phyloP scores from a whole-genome alignment of 92 coral and sea anemone genomes.

The Blastomussa wellsi region DNA sequence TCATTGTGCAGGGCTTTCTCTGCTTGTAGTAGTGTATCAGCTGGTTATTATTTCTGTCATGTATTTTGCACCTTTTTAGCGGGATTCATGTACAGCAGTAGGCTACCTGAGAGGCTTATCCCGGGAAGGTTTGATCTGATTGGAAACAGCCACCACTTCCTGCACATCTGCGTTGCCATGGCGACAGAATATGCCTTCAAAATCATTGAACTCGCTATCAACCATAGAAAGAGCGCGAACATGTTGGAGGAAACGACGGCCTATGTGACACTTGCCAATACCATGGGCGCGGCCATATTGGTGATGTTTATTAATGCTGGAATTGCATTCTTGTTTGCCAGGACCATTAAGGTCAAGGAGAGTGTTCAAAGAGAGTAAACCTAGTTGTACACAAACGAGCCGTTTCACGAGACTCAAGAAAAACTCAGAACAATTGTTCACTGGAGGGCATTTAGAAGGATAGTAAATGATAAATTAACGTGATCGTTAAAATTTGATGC shows the following conservation, averaged over 20 bases:
- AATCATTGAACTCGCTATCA: constrained; percentile 39
- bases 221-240: background rate
- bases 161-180: constrained; percentile 53
- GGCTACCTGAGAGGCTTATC: constrained; percentile 60
- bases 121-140: constrained; percentile 62
- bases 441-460: no score
- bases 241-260: constrained; percentile 21
- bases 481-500: no score
- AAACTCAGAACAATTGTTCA: no score
- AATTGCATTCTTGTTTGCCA: constrained; percentile 36
- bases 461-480: no score
- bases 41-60: constrained; percentile 46
- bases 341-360: constrained; percentile 1
- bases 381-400: background rate
- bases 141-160: constrained; percentile 68
- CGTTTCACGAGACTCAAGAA: background rate
- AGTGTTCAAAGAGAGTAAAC: background rate
- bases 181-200: constrained; percentile 55
- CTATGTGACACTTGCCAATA: constrained; percentile 10
- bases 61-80: constrained; percentile 44
- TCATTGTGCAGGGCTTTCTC: constrained; percentile 12
- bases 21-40: constrained; percentile 40
- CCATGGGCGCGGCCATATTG: constrained; percentile 25
- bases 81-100: constrained; percentile 51
- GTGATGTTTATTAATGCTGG: constrained; percentile 32